Percentiles rank a stretch among this genome's conserved stretches.
Evolutionary conservation across 2,888 invertebrate genomes (phyloP).

Genomic region (Kryphioiulus occultus): DNA sequence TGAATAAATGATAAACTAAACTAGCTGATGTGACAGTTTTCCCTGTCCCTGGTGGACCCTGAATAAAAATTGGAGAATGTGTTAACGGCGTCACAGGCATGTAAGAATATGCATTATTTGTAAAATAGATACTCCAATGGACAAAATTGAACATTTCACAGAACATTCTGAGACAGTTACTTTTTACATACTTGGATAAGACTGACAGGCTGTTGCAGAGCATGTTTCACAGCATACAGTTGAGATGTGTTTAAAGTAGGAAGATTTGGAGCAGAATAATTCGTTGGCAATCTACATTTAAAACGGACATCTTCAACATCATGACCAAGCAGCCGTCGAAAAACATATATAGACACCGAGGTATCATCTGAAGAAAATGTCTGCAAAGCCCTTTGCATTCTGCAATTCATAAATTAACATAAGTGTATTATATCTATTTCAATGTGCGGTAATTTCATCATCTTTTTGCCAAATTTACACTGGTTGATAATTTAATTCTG

Average conservation of each 20-base stretch:
- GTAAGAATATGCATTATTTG: no score
- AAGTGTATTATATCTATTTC: no score
- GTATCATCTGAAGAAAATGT: conserved; percentile 96
- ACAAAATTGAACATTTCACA: no score
- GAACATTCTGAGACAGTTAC: background rate
- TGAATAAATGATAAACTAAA: conserved; percentile 96
- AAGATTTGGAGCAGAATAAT: conserved; percentile 95
- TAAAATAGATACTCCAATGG: no score
- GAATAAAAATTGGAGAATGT: conserved; percentile 37
- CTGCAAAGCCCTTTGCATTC: conserved; percentile 93
- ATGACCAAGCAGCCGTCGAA: conserved; percentile 93
- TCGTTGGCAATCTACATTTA: conserved; percentile 89
- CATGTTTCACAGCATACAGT: conserved; percentile 98
- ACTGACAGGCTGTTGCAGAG: conserved; percentile 92
- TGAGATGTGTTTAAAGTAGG: conserved; percentile 98
- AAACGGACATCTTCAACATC: conserved; percentile 92
- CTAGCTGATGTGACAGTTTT: conserved; percentile 72
- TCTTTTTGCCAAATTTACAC: no score
- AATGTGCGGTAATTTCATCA: no score
- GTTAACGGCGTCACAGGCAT: no score
- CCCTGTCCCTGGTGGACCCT: conserved; percentile 66
- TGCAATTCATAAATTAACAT: conserved; percentile 60
- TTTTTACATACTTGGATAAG: conserved; percentile 75
- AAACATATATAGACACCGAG: conserved; percentile 97
- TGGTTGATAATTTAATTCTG: no score